Base-by-base conservation (phyloP, 1,140 invertebrate genomes). In the Lepidurus couesii region DNA sequence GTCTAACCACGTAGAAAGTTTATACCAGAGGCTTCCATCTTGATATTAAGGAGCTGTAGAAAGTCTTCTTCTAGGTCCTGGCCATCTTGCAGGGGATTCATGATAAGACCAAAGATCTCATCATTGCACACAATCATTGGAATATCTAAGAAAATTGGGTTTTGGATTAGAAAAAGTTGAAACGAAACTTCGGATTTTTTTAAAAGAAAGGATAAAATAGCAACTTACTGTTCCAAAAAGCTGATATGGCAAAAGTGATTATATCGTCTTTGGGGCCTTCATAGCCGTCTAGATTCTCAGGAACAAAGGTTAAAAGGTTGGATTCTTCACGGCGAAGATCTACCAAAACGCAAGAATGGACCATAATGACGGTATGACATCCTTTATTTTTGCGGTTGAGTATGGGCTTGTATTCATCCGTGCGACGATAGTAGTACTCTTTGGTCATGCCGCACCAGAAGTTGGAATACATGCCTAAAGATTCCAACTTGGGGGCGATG, bases 371-470 rank as follows among this genome's bases (percentile, higher is more conserved):
- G 26, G 87, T 77, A 83, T 93, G 93, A 83, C 92, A 93, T 1
- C 95, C 96, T 1, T 84, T 83, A 75, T 90, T 89, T 81, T 94
- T 88, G 16, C 90, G 84, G 79, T 91, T 88, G 74, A 96, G 85
- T 73, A 98, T 95, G 1, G 90, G 89, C 81, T 91, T 90, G 83
- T 98, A 99, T 77, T 93, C 91, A 10, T 95, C 91, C 0, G 94
- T 95, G 84, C 95, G 87, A 75, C 89, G 84, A 84, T 98, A 98
- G 84, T 97, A 98, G 84, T 93, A 96, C 80, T 95, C 88, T 6
- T 90, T 85, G 1, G 91, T 90, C 93, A 98, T 96, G 11, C 92
- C 96, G 82, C 93, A 91, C 97, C 97, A 99, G 86, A 96, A 98
- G 85, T 98, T 98, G 21, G 95, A 96, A 85, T 98, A 98, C 43